Evolutionary conservation across 1,140 invertebrate genomes (phyloP).

Genomic region (Pachyrhynchus sulphureomaculatus): DNA sequence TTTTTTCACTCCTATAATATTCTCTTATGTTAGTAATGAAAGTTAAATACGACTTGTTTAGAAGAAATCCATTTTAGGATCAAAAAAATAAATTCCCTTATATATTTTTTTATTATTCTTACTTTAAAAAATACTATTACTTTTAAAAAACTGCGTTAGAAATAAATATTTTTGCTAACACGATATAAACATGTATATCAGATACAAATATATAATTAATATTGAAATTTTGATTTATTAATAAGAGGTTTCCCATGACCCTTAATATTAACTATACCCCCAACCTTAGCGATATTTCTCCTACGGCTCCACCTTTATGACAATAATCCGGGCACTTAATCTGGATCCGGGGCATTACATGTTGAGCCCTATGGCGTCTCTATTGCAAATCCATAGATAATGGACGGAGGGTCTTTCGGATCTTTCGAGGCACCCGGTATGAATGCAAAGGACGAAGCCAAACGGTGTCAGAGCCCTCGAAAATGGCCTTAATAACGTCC

Average conservation of each 20-base stretch:
- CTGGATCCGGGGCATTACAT: slow-evolving; percentile 29
- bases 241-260: background rate
- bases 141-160: too few species aligned
- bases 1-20: too few species aligned
- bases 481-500: slow-evolving; percentile 23
- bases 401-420: slow-evolving; percentile 7
- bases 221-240: slow-evolving; percentile 1
- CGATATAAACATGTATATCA: too few species aligned
- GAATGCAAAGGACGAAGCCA: slow-evolving; percentile 16
- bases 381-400: slow-evolving; percentile 32
- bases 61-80: too few species aligned
- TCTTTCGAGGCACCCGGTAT: slow-evolving; percentile 7
- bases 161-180: too few species aligned
- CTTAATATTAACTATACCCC: background rate
- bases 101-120: too few species aligned
- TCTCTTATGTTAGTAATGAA: too few species aligned
- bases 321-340: slow-evolving; percentile 35
- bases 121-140: too few species aligned
- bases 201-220: too few species aligned
- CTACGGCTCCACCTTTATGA: slow-evolving; percentile 22
- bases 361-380: slow-evolving; percentile 17
- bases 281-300: slow-evolving; percentile 20
- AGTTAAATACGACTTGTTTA: too few species aligned
- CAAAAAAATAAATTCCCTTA: too few species aligned
- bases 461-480: background rate